A percentile compares a stretch with the other conserved stretches of the same genome.
phyloP scores from a whole-genome alignment of 2,888 invertebrate species.

The Ecliptopera silaceata region DNA sequence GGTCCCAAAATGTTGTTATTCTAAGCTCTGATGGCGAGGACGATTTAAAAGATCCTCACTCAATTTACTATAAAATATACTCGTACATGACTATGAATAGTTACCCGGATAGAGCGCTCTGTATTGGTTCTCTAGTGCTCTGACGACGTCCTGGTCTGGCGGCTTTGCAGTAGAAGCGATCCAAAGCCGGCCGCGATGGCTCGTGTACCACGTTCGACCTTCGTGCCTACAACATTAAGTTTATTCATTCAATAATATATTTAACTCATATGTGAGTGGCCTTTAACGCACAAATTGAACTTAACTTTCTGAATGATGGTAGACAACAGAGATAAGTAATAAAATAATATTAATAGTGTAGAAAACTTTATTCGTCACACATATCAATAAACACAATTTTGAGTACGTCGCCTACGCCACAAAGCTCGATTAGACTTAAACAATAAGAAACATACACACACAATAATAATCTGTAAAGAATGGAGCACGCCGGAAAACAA shows the following conservation, averaged over 20 bases:
- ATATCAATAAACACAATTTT: neutral
- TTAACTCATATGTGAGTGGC: too few relatives aligned
- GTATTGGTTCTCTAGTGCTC: constrained; percentile 88
- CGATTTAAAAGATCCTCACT: too few relatives aligned
- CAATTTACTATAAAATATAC: too few relatives aligned
- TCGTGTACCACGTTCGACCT: constrained; percentile 96
- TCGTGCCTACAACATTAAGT: constrained; percentile 88
- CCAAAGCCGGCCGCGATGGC: constrained; percentile 97
- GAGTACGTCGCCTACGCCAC: constrained; percentile 14
- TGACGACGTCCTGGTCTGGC: constrained; percentile 87
- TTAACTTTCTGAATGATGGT: too few relatives aligned
- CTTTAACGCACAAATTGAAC: too few relatives aligned
- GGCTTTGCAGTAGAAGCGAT: constrained; percentile 93
- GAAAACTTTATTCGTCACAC: too few relatives aligned
- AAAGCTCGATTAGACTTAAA: constrained; percentile 21
- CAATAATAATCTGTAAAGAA: constrained; percentile 5
- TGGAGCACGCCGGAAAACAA: constrained; percentile 7
- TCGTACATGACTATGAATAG: neutral
- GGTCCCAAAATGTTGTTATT: too few relatives aligned
- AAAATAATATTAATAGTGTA: too few relatives aligned
- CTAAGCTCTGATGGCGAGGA: too few relatives aligned
- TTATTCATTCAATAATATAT: too few relatives aligned
- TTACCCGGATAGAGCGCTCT: constrained; percentile 85
- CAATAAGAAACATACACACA: constrained; percentile 16
- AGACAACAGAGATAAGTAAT: too few relatives aligned